Evolutionary conservation across 2,888 invertebrate species (phyloP).

Genomic region (Microchrysa polita): DNA sequence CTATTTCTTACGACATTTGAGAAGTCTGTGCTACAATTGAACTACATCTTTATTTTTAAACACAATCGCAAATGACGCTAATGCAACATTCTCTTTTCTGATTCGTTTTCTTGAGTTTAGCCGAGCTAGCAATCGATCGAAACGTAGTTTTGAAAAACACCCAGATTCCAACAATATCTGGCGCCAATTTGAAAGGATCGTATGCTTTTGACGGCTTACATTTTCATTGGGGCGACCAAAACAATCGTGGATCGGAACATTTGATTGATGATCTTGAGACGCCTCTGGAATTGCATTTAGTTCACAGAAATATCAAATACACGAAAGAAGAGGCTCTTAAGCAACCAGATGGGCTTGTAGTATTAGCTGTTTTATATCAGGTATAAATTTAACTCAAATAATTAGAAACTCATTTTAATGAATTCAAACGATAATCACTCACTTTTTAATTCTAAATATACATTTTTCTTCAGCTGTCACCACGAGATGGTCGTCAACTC

Average conservation of each 20-base stretch:
- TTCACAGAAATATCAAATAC: constrained; percentile 70
- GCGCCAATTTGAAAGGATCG: constrained; percentile 54
- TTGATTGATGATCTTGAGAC: constrained; percentile 74
- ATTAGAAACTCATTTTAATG: too few species aligned
- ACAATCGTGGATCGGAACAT: constrained; percentile 67
- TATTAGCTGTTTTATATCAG: constrained; percentile 16
- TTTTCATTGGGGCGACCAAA: constrained; percentile 74
- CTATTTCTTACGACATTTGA: too few species aligned
- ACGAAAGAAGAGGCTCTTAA: neutral
- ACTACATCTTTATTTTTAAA: too few species aligned
- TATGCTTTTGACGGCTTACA: constrained; percentile 74
- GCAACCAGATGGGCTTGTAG: neutral
- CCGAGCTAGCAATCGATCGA: neutral
- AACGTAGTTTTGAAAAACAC: neutral
- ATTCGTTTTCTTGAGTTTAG: neutral
- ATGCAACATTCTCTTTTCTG: neutral
- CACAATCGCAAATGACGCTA: too few species aligned
- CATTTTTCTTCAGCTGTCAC: neutral
- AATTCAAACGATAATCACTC: too few species aligned
- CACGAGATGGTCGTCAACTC: neutral
- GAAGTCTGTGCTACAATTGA: too few species aligned
- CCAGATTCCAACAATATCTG: constrained; percentile 6
- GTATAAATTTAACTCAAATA: neutral
- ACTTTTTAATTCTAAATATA: too few species aligned
- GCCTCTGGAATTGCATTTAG: constrained; percentile 79